These are phyloP conservation scores for Polydrusus cervinus DNA, from an alignment of 2,888 invertebrate genomes.

Conservation along the genomic window DNA sequence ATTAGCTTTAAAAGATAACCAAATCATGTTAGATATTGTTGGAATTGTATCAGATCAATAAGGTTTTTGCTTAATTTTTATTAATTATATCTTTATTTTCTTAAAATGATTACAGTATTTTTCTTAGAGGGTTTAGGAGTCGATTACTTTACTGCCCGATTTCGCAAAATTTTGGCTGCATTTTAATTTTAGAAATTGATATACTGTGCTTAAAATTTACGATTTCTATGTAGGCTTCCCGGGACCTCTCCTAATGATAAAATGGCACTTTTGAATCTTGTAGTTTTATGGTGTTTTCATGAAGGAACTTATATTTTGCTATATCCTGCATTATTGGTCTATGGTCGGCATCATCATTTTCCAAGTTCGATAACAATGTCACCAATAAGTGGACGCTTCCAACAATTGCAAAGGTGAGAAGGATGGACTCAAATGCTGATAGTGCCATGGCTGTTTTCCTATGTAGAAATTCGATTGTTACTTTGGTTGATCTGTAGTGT, in stretches of 20 bases:
- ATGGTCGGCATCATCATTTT: slow-evolving; percentile 57
- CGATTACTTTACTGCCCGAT: too few species aligned
- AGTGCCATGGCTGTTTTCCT: slow-evolving; percentile 56
- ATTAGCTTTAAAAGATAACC: too few species aligned
- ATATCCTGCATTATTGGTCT: slow-evolving; percentile 59
- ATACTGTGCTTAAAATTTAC: too few species aligned
- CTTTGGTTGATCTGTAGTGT: neutral
- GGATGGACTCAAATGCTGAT: slow-evolving; percentile 60
- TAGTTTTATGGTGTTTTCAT: slow-evolving; percentile 48
- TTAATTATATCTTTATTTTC: slow-evolving; percentile 12
- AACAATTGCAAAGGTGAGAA: slow-evolving; percentile 62
- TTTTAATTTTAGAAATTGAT: too few species aligned
- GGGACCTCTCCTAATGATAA: slow-evolving; percentile 30
- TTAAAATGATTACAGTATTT: slow-evolving; percentile 3
- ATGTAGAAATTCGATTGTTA: neutral
- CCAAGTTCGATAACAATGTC: slow-evolving; percentile 59
- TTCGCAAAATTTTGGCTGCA: too few species aligned
- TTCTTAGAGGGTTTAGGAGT: neutral
- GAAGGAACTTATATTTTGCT: slow-evolving; percentile 58
- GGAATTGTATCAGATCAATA: neutral
- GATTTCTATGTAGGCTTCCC: too few species aligned
- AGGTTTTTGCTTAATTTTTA: neutral
- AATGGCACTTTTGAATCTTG: slow-evolving; percentile 41
- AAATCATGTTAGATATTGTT: too few species aligned
- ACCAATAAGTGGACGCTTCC: slow-evolving; percentile 62